These are phyloP conservation scores for Cryptosula pallasiana DNA, from an alignment of 2,888 invertebrate species.

Conservation along the genomic window DNA sequence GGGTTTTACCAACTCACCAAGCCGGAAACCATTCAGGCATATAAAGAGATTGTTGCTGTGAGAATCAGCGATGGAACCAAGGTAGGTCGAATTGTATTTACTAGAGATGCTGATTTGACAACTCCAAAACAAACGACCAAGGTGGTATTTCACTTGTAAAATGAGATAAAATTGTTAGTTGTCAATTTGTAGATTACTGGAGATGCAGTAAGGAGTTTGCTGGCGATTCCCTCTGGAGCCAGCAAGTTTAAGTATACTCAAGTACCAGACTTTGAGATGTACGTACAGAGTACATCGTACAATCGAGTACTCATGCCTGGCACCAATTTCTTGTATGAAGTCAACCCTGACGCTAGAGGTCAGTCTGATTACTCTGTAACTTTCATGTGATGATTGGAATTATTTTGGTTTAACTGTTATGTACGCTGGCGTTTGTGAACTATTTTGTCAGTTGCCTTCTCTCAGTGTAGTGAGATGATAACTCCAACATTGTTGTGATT, in stretches of 20 bases:
- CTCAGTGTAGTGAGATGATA: no score
- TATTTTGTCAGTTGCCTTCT: no score
- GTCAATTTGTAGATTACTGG: background rate
- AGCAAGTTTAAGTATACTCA: slow-evolving; percentile 14
- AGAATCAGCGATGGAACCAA: slow-evolving; percentile 10
- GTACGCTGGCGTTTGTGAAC: no score
- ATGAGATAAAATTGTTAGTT: background rate
- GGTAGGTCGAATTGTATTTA: background rate
- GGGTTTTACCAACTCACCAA: slow-evolving; percentile 26
- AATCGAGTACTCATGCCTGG: slow-evolving; percentile 22
- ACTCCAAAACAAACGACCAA: no score
- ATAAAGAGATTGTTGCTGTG: slow-evolving; percentile 25
- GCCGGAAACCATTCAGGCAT: slow-evolving; percentile 23
- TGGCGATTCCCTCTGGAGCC: slow-evolving; percentile 17
- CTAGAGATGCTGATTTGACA: no score
- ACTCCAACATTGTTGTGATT: no score
- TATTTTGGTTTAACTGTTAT: no score
- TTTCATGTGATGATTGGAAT: no score
- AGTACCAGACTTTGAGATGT: slow-evolving; percentile 19
- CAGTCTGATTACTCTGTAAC: no score
- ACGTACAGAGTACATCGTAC: slow-evolving; percentile 24
- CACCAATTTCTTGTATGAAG: slow-evolving; percentile 23
- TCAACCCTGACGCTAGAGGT: slow-evolving; percentile 10
- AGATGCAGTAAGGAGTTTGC: slow-evolving; percentile 23
- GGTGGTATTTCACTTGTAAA: no score